A percentile compares a stretch with the other conserved stretches of the same genome.
Conservation (phyloP, 2,888 invertebrate genomes). For the Bhutanitis thaidina region DNA sequence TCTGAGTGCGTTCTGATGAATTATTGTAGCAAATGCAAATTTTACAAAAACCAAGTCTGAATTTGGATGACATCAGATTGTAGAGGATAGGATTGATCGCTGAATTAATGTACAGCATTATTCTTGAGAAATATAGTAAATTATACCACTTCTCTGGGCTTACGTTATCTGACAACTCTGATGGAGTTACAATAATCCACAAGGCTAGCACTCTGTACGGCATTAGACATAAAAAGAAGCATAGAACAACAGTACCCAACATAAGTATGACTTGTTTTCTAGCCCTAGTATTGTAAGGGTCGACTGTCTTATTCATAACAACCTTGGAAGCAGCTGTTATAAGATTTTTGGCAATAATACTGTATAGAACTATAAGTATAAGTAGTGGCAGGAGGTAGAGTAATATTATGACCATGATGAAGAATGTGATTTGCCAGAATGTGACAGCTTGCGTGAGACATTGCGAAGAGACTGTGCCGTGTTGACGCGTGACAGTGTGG, state of each 20-base stretch:
- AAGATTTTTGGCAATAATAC: constrained; percentile 90
- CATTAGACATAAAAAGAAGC: constrained; percentile 93
- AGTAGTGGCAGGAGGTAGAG: constrained; percentile 91
- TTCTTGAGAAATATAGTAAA: constrained; percentile 89
- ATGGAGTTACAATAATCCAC: constrained; percentile 89
- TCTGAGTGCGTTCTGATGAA: constrained; percentile 54
- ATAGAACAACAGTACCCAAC: constrained; percentile 91
- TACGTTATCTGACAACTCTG: constrained; percentile 83
- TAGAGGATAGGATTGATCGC: constrained; percentile 95
- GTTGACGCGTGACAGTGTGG: constrained; percentile 83
- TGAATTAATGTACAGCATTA: constrained; percentile 93
- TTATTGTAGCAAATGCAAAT: constrained; percentile 81
- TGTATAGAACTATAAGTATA: constrained; percentile 89
- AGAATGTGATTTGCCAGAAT: constrained; percentile 88
- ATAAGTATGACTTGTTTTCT: constrained; percentile 91
- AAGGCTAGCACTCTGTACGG: constrained; percentile 91
- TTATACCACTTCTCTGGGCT: constrained; percentile 90
- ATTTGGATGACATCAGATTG: constrained; percentile 95
- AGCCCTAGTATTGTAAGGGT: constrained; percentile 85
- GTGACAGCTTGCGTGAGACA: constrained; percentile 90
- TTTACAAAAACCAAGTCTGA: constrained; percentile 88
- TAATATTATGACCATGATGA: constrained; percentile 87
- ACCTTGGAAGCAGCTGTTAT: constrained; percentile 85
- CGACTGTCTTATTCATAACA: constrained; percentile 85
- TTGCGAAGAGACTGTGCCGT: constrained; percentile 85